Conservation (phyloP, 1,140 invertebrate species). For the Patella vulgata region DNA sequence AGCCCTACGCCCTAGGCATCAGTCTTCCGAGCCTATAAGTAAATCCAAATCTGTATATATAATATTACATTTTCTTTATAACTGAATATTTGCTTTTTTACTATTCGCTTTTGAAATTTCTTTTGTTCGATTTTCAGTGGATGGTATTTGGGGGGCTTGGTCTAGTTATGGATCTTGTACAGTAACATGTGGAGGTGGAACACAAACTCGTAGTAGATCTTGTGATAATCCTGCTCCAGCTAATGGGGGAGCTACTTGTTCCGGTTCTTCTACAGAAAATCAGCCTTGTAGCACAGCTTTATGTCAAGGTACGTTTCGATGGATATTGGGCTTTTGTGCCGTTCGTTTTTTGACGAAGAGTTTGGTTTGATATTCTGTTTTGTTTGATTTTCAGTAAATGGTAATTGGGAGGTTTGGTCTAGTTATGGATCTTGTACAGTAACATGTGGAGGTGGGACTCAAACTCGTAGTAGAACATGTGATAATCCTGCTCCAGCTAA, state of each 20-base stretch:
- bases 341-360: too few relatives aligned
- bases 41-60: too few relatives aligned
- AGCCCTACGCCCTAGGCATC: too few relatives aligned
- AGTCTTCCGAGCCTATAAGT: too few relatives aligned
- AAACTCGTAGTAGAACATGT: conserved; percentile 72
- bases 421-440: conserved; percentile 74
- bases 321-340: too few relatives aligned
- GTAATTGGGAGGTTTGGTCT: conserved; percentile 74
- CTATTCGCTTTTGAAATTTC: too few relatives aligned
- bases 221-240: conserved; percentile 1
- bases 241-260: not conserved
- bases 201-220: not conserved
- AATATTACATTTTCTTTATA: too few relatives aligned
- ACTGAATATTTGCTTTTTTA: too few relatives aligned
- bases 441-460: conserved; percentile 73
- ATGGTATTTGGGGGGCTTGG: conserved; percentile 14
- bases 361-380: too few relatives aligned
- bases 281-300: not conserved
- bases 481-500: conserved; percentile 67
- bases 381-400: conserved; percentile 66
- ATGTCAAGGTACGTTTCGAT: not conserved
- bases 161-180: not conserved
- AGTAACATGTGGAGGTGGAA: conserved; percentile 3
- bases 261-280: not conserved
- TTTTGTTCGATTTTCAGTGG: conserved; percentile 11